Percentiles rank a stretch among this genome's conserved stretches.
phyloP scores from a whole-genome alignment of 2,888 invertebrate species.

The Oligia fasciuncula region DNA sequence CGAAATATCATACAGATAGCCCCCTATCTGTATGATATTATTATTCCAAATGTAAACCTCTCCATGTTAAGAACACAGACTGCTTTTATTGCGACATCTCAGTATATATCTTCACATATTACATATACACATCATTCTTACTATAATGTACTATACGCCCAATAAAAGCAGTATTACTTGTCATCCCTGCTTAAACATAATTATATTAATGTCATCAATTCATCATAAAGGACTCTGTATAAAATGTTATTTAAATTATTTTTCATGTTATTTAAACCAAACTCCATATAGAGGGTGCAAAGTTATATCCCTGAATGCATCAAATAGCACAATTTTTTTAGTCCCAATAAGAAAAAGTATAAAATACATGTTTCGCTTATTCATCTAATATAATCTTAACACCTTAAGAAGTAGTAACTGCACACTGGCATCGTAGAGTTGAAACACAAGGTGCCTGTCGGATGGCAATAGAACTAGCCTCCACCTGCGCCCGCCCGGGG shows the following conservation, averaged over 20 bases:
- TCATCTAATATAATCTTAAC: constrained; percentile 46
- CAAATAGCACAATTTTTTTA: constrained; percentile 26
- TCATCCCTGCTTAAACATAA: neutral
- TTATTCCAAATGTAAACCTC: constrained; percentile 11
- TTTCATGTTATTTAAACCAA: constrained; percentile 12
- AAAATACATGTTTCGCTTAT: constrained; percentile 57
- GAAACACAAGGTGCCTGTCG: constrained; percentile 4
- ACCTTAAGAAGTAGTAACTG: constrained; percentile 54
- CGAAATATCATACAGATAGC: too few species aligned
- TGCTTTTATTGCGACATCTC: constrained; percentile 16
- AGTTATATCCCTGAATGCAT: constrained; percentile 18
- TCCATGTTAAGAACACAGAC: neutral
- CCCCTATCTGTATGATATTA: neutral
- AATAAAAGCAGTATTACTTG: constrained; percentile 24
- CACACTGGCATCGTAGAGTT: constrained; percentile 48
- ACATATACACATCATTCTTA: neutral
- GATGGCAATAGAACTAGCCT: neutral
- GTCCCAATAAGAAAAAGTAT: constrained; percentile 27
- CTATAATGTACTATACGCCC: neutral
- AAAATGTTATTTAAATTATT: constrained; percentile 10
- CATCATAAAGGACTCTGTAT: neutral
- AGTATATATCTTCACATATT: neutral
- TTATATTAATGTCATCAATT: neutral
- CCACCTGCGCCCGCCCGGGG: neutral
- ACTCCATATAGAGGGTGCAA: constrained; percentile 3